Conservation (phyloP, 2,888 invertebrate species). For the Emmelina monodactyla region DNA sequence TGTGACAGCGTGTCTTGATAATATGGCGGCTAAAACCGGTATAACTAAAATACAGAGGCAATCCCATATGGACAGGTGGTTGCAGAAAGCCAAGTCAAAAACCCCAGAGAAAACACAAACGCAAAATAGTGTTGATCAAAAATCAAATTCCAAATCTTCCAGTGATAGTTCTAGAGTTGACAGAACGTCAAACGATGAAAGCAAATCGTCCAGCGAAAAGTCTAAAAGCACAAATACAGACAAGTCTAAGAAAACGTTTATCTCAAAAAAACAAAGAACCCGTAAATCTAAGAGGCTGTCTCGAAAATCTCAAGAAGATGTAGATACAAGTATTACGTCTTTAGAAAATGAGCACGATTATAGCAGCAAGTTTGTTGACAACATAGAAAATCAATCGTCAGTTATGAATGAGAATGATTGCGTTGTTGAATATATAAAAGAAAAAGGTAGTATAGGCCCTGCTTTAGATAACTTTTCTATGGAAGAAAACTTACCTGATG, state of each 20-base stretch:
- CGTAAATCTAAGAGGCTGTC: no score
- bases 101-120: slow-evolving; percentile 47
- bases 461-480: slow-evolving; percentile 15
- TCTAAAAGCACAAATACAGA: slow-evolving; percentile 24
- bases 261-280: slow-evolving; percentile 24
- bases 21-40: slow-evolving; percentile 58
- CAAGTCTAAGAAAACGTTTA: slow-evolving; percentile 31
- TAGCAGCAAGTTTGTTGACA: slow-evolving; percentile 14
- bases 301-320: no score
- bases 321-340: no score
- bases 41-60: slow-evolving; percentile 55
- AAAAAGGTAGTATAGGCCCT: slow-evolving; percentile 4
- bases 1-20: slow-evolving; percentile 54
- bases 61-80: slow-evolving; percentile 60
- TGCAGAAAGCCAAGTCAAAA: slow-evolving; percentile 59
- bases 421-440: slow-evolving; percentile 8
- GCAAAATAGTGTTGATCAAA: slow-evolving; percentile 7
- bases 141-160: no score
- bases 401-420: neutral
- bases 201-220: slow-evolving; percentile 10
- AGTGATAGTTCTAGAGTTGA: no score
- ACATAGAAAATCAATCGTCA: neutral
- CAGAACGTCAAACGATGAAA: no score
- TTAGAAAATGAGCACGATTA: slow-evolving; percentile 37
- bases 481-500: slow-evolving; percentile 19